Percentiles rank a stretch among this genome's conserved stretches.
Conservation (phyloP, 2,888 invertebrate genomes). For the Mylabris sibirica region DNA sequence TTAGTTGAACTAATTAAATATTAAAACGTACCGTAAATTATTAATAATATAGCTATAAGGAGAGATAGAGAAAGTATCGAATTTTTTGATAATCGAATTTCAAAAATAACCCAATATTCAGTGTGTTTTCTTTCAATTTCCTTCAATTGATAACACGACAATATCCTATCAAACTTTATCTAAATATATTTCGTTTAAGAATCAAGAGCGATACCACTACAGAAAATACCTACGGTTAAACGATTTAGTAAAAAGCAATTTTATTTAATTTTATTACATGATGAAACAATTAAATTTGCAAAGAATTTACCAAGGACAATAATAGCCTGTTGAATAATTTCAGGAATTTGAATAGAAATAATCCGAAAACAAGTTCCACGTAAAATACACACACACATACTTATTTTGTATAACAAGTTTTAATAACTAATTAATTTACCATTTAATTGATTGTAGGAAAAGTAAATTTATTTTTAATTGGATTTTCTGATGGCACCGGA, state of each 20-base stretch:
- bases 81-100: too few species aligned
- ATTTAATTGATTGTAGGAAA: neutral
- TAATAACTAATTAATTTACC: neutral
- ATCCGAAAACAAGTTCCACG: neutral
- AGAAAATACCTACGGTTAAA: neutral
- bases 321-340: neutral
- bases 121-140: neutral
- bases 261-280: neutral
- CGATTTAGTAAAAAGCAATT: neutral
- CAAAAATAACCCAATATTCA: too few species aligned
- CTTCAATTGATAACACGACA: neutral
- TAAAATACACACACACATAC: too few species aligned
- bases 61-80: too few species aligned
- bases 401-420: neutral
- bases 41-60: too few species aligned
- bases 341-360: neutral
- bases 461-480: neutral
- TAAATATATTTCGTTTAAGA: neutral
- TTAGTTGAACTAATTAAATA: too few species aligned
- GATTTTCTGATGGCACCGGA: neutral
- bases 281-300: neutral
- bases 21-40: too few species aligned
- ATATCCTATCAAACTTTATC: neutral
- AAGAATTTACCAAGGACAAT: neutral
- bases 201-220: neutral